phyloP scores from a whole-genome alignment of 1,140 invertebrate genomes.

The Sarcophaga bullata region DNA sequence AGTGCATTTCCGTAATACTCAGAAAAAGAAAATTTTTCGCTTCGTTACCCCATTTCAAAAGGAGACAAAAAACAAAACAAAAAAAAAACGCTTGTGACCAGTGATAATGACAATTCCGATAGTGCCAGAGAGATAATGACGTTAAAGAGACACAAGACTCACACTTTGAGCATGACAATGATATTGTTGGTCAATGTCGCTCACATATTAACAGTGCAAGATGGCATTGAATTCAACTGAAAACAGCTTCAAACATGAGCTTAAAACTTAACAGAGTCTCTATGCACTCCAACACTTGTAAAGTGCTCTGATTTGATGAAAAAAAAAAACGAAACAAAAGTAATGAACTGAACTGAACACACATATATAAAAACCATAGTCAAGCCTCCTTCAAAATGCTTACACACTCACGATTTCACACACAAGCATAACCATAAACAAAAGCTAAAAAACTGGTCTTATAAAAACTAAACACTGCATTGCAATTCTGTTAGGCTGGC shows the following conservation, averaged over 20 bases:
- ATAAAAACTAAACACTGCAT: neutral
- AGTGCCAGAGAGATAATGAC: neutral
- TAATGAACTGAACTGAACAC: neutral
- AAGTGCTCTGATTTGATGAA: neutral
- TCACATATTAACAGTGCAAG: constrained; percentile 5
- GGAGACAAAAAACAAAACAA: neutral
- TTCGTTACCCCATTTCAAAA: constrained; percentile 26
- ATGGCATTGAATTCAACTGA: neutral
- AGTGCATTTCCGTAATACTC: constrained; percentile 27
- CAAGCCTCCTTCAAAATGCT: neutral
- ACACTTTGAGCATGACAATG: neutral
- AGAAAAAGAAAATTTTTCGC: constrained; percentile 18
- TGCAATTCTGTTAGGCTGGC: neutral
- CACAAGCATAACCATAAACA: constrained; percentile 4
- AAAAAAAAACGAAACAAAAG: neutral
- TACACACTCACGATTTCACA: too few species aligned
- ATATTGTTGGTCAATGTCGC: constrained; percentile 30
- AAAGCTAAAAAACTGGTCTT: constrained; percentile 14
- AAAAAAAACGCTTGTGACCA: neutral
- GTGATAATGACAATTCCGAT: neutral
- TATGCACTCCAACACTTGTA: too few species aligned
- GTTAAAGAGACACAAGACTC: neutral
- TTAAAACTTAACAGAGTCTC: neutral
- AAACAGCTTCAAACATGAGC: neutral
- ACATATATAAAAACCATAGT: too few species aligned